Evolutionary conservation across 2,113 vertebrate species (phyloP).

Genomic region (Neogobius melanostomus): DNA sequence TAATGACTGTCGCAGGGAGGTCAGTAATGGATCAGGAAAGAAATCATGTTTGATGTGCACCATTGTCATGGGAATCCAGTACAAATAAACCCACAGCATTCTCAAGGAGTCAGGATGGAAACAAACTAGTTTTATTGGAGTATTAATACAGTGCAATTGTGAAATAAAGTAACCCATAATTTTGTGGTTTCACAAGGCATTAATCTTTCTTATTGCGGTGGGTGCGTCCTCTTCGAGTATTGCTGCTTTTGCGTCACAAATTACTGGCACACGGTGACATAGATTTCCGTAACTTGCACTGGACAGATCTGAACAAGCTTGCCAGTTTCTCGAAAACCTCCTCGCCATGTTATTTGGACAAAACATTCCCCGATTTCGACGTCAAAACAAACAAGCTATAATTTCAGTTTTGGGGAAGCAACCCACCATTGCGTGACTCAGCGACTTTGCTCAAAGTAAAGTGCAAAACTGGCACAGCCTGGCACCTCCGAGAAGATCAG

Average conservation of each 20-base stretch:
- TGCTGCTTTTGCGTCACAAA: neutral
- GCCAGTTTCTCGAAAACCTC: neutral
- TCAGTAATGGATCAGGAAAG: too few species aligned
- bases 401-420: neutral
- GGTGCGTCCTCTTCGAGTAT: too few species aligned
- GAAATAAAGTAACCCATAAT: neutral
- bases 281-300: neutral
- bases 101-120: too few species aligned
- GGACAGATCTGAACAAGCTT: slow-evolving; percentile 3
- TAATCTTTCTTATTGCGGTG: neutral
- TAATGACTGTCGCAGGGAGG: too few species aligned
- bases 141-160: neutral
- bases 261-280: neutral
- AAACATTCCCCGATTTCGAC: neutral
- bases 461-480: neutral
- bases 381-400: neutral
- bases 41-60: too few species aligned
- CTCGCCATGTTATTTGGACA: neutral
- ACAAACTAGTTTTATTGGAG: too few species aligned
- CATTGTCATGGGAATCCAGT: too few species aligned
- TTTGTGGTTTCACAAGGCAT: neutral
- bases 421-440: neutral
- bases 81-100: too few species aligned
- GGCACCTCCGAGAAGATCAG: neutral
- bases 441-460: neutral